Base-by-base conservation (phyloP, 2,888 invertebrate species). In the Caradrina clavipalpis region DNA sequence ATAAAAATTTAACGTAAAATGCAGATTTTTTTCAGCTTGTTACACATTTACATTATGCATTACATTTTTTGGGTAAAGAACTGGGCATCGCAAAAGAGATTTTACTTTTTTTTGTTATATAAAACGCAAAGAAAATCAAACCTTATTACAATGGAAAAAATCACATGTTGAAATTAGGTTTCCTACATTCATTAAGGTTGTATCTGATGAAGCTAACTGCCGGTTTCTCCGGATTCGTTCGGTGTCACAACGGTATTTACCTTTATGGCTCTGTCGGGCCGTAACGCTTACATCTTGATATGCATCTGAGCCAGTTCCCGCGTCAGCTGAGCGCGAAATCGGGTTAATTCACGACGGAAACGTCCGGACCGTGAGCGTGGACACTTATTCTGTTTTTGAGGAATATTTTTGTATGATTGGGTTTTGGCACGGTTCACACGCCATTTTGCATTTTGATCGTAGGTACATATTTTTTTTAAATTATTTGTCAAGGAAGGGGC, bases 301-400 rank as follows among this genome's bases (percentile, higher is more conserved):
- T 86, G 84, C 81, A 85, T 83, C 82, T 83, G 84, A 77, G 78
- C 79, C 83, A 78, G 70, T 84, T 81, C 62, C 76, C 67, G 76
- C 65, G 78, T 79, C 85, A 84, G 81, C 75, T 78, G 85, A 81
- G 83, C 83, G 84, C 70, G 69, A 88, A 88, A 89, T 87, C 80
- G 80, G 84, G 86, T 87, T 88, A 87, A 87, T 85, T 85, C 85
- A 71, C 66, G 73, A 73, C 76, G 82, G 75, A 85, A 86, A 79
- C 76, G 68, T 82, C 78, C 78, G 76, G 80, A 80, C 78, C 68
- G 72, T 73, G 66, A 73, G 76, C 69, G 59, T 49, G 73, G 62
- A 68, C 53, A 61, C 77, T 67, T 78, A 88, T 85, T 86, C 86
- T 78, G 68, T 59, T 69, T 65, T 49, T 22, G 13, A 39, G 17